Evolutionary conservation across 2,888 invertebrate species (phyloP), one percentile per base, ranked within the genome.

Genomic region (Masnerella sp.): DNA sequence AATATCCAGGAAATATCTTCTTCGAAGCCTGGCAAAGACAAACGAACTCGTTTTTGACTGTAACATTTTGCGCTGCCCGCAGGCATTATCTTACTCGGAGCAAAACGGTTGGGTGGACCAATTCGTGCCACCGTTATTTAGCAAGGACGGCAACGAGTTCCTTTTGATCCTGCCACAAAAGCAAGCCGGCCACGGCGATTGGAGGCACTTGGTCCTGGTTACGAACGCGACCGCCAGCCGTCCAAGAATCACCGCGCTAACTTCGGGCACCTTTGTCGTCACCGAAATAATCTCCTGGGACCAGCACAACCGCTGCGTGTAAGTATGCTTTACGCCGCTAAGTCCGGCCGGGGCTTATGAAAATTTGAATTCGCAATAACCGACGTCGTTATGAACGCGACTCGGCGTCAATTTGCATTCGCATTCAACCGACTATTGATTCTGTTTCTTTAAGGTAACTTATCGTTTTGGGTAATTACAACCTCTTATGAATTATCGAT

Each of bases 41-140:
- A 38, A 20, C 15, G 54, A 54, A 51, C 9, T 9, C 18, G 11
- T 12, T 25, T 30, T 56, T 32, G 28, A 2, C 2, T 17, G 22
- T 59, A 25, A 47, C 56, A 17, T 64, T 54, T 69, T 28, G 34
- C 14, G 49, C 28, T n/a, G 14, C 20, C 77, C 74, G 9, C 69
- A 87, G 87, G 84, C 81, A 1, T 74, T 85, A 20, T 77, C 75
- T 22, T 84, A 86, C 58, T 64, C 61, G 11, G 88, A 90, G 79
- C 78, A 88, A 8, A 88, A 90, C 1, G 95, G 95, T 9, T 95
- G 95, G 95, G 90, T 95, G n/a, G 94, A 95, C 82, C 88, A 92
- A 28, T 94, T 94, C 82, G 91, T 91, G 22, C 90, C 94, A 0
- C 91, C 95, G 0, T 87, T 91, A 38, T 94, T 93, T 82, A 93